Percentiles rank a stretch among this genome's conserved stretches.
Evolutionary conservation across 2,113 vertebrate species (phyloP).

Genomic region (Myiozetetes cayanensis): DNA sequence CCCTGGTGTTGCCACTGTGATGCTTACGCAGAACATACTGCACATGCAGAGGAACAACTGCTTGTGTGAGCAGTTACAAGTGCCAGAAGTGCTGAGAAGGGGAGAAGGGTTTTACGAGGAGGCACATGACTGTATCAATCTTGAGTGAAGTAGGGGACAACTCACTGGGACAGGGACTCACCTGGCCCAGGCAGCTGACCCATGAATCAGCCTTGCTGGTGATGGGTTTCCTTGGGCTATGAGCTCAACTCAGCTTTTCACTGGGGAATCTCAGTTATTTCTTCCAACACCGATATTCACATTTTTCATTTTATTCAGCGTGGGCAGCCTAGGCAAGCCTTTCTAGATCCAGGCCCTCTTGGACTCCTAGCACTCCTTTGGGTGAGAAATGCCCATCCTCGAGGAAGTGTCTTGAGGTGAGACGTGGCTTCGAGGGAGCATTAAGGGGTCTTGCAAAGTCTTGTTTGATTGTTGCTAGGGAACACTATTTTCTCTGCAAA

Average conservation of each 20-base stretch:
- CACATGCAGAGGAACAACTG: background rate
- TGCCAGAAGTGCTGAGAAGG: background rate
- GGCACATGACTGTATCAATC: rapidly evolving
- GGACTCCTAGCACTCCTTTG: background rate
- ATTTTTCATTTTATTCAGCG: background rate
- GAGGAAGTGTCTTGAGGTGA: background rate
- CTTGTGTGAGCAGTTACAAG: background rate
- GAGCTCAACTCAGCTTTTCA: background rate
- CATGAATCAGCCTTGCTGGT: background rate
- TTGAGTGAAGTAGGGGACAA: background rate
- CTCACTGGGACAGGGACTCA: background rate
- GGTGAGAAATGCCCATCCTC: background rate
- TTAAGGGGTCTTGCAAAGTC: background rate
- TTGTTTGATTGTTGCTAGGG: background rate
- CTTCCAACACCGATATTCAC: background rate
- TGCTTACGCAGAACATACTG: background rate
- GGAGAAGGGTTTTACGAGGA: background rate
- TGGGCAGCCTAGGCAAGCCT: background rate
- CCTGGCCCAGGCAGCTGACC: background rate
- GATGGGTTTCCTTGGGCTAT: background rate
- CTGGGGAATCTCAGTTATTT: background rate
- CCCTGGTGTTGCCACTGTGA: background rate
- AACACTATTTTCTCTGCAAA: background rate
- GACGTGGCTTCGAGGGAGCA: background rate
- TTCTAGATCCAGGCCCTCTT: background rate